These are phyloP conservation scores for Erebia aethiops DNA, from an alignment of 2,888 invertebrate genomes.

Conservation along the genomic window DNA sequence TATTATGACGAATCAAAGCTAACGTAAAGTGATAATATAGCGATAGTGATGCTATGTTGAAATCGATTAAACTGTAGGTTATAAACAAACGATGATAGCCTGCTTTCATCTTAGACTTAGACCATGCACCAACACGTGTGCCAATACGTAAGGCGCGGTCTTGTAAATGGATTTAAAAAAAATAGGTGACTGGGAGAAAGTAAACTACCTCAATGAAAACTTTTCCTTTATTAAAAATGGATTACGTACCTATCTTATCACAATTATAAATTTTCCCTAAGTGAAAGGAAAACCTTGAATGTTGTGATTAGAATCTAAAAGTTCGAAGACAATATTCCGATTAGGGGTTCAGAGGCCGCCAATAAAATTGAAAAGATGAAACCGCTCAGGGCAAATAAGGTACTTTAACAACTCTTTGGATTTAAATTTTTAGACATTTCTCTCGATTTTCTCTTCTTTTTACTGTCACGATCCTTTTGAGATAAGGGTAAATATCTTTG, in stretches of 20 bases:
- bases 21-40: too few relatives aligned
- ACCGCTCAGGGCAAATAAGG: conserved; percentile 55
- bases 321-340: conserved; percentile 73
- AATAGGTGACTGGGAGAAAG: too few relatives aligned
- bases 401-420: conserved; percentile 71
- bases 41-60: too few relatives aligned
- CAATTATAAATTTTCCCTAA: conserved; percentile 20
- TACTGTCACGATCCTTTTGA: conserved; percentile 20
- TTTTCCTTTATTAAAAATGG: background rate
- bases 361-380: conserved; percentile 64
- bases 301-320: conserved; percentile 49
- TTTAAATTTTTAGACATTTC: conserved; percentile 60
- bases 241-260: background rate
- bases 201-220: too few relatives aligned
- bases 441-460: conserved; percentile 42
- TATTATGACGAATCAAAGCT: too few relatives aligned
- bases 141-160: too few relatives aligned
- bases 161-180: too few relatives aligned
- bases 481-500: conserved; percentile 11
- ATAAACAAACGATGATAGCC: too few relatives aligned
- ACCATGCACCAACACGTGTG: too few relatives aligned
- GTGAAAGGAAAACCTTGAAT: conserved; percentile 34
- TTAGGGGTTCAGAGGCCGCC: conserved; percentile 61
- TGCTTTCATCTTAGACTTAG: too few relatives aligned
- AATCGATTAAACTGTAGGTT: too few relatives aligned